A percentile compares a stretch with the other conserved stretches of the same genome.
These are phyloP conservation scores for Otolemur crassicaudatus DNA, from an alignment of 2,797 vertebrate genomes.

Conservation along the genomic window DNA sequence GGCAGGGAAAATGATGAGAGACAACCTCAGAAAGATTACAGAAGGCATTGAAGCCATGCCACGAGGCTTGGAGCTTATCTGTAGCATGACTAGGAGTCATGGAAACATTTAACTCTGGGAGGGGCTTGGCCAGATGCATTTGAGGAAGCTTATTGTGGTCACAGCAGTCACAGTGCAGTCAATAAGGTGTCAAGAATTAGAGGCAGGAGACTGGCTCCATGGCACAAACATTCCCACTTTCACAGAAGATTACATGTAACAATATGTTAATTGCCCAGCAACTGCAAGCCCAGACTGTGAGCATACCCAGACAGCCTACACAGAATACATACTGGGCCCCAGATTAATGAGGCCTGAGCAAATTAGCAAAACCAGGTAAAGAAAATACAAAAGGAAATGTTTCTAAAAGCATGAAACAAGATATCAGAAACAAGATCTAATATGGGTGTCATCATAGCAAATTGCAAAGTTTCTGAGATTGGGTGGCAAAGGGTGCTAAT, in stretches of 20 bases:
- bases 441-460: background rate
- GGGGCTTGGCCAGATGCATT: background rate
- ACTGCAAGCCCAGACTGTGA: background rate
- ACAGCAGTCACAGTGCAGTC: background rate
- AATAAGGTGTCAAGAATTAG: background rate
- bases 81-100: background rate
- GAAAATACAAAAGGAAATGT: background rate
- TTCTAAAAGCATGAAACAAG: background rate
- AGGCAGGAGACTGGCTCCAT: background rate
- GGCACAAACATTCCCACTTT: background rate
- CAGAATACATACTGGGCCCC: background rate
- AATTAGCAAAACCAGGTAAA: background rate
- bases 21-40: background rate
- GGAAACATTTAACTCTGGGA: background rate
- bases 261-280: background rate
- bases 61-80: background rate
- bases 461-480: background rate
- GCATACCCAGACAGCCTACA: background rate
- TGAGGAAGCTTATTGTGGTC: background rate
- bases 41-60: background rate
- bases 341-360: background rate
- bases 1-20: background rate
- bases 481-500: background rate
- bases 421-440: background rate
- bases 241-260: slow-evolving; percentile 17